Conservation (phyloP, 23 tunicate genomes). For the Ciona savignyi region DNA sequence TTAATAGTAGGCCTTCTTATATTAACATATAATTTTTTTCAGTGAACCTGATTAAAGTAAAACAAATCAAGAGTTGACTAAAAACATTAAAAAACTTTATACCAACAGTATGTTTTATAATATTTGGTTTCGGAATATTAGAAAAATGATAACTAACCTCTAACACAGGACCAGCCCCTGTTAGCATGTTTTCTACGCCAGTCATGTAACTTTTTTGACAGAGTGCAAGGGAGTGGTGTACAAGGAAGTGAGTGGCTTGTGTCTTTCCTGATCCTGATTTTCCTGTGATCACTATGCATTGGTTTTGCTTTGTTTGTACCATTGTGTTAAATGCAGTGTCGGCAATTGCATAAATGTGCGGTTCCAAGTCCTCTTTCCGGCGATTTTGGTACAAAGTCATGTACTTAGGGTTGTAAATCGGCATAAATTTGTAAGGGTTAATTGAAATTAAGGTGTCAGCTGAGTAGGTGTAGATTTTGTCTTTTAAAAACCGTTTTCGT, state of each 20-base stretch:
- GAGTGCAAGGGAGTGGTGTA: slow-evolving; percentile 52
- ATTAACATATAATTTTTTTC: too few relatives aligned
- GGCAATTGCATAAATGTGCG: slow-evolving; percentile 71
- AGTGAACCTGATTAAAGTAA: too few relatives aligned
- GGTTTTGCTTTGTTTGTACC: slow-evolving; percentile 37
- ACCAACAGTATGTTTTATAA: too few relatives aligned
- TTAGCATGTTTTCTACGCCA: slow-evolving; percentile 55
- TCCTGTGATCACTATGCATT: slow-evolving; percentile 65
- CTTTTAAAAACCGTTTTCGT: slow-evolving; percentile 36
- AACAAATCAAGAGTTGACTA: too few relatives aligned
- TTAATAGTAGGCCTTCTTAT: too few relatives aligned
- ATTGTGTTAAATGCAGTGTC: slow-evolving; percentile 52
- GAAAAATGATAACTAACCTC: too few relatives aligned
- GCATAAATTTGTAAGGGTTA: slow-evolving; percentile 55
- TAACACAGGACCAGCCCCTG: slow-evolving; percentile 57
- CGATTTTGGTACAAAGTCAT: slow-evolving; percentile 51
- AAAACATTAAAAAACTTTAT: too few relatives aligned
- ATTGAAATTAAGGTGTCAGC: slow-evolving; percentile 49
- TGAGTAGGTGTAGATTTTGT: slow-evolving; percentile 65
- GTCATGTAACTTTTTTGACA: slow-evolving; percentile 70
- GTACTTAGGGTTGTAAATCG: slow-evolving; percentile 53
- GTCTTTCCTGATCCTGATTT: slow-evolving; percentile 79
- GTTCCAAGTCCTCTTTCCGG: slow-evolving; percentile 43
- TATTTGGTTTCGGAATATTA: too few relatives aligned
- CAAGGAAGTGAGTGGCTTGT: slow-evolving; percentile 61